Evolutionary conservation across 2,113 vertebrate species (phyloP).

Genomic region (Sinocyclocheilus anshuiensis): DNA sequence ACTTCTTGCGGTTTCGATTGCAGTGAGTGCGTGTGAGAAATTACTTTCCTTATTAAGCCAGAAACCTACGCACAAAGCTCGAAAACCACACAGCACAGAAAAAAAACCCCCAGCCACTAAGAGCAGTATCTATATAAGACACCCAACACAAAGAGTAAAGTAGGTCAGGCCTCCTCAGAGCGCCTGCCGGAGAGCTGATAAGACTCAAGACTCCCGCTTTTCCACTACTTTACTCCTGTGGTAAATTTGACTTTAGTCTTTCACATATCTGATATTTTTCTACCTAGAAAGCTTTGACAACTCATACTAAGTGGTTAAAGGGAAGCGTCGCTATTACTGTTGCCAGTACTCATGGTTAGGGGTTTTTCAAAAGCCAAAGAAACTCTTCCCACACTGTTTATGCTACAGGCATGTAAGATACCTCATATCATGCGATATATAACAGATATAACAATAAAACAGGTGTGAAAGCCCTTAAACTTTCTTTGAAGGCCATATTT

Average conservation of each 20-base stretch:
- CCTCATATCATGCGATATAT: background rate
- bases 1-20: background rate
- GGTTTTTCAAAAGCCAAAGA: background rate
- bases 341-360: background rate
- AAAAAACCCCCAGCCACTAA: conserved; percentile 15
- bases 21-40: background rate
- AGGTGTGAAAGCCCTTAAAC: background rate
- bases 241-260: background rate
- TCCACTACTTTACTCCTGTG: background rate
- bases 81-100: conserved; percentile 7
- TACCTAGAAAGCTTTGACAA: background rate
- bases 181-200: conserved; percentile 44
- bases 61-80: background rate
- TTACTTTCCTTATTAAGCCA: conserved; percentile 25
- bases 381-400: background rate
- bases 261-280: background rate
- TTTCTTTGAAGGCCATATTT: no score
- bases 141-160: conserved; percentile 46
- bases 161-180: conserved; percentile 52
- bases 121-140: conserved; percentile 53
- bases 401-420: background rate
- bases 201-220: background rate
- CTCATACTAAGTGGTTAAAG: background rate
- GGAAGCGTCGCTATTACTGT: background rate
- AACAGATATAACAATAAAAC: background rate